Conservation (phyloP, 2,797 vertebrate genomes). For the Sebastes hopkinsi region DNA sequence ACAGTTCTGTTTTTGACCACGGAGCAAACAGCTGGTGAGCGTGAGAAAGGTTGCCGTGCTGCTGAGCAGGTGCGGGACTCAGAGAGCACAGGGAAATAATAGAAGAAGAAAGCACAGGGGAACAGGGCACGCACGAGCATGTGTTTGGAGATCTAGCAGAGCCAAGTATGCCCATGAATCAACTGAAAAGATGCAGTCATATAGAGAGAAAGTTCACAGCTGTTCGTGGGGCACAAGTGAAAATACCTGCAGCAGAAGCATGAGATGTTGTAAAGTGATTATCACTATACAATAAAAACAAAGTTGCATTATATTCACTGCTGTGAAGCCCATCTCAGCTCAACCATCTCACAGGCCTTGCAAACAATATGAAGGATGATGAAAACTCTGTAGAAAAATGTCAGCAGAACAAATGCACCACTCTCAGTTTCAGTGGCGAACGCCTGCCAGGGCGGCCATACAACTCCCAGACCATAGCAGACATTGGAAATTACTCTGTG, state of each 20-base stretch:
- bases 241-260: not conserved
- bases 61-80: constrained; percentile 44
- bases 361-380: constrained; percentile 12
- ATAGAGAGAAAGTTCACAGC: not conserved
- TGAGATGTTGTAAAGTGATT: not conserved
- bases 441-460: constrained; percentile 17
- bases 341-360: not conserved
- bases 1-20: constrained; percentile 23
- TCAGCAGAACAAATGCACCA: constrained; percentile 21
- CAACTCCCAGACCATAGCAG: constrained; percentile 25
- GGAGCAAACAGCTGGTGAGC: constrained; percentile 60
- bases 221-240: not conserved
- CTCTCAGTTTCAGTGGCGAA: constrained; percentile 8
- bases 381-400: not conserved
- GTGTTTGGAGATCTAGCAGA: constrained; percentile 28
- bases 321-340: not conserved
- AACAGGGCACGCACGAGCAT: constrained; percentile 24
- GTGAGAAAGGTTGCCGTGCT: constrained; percentile 33
- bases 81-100: constrained; percentile 28
- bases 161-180: not conserved
- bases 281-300: not conserved
- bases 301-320: not conserved
- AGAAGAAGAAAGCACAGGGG: constrained; percentile 28
- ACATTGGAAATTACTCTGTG: constrained; percentile 25
- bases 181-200: not conserved